Evolutionary conservation across 2,888 invertebrate genomes (phyloP).

Genomic region (Aquatica leii): DNA sequence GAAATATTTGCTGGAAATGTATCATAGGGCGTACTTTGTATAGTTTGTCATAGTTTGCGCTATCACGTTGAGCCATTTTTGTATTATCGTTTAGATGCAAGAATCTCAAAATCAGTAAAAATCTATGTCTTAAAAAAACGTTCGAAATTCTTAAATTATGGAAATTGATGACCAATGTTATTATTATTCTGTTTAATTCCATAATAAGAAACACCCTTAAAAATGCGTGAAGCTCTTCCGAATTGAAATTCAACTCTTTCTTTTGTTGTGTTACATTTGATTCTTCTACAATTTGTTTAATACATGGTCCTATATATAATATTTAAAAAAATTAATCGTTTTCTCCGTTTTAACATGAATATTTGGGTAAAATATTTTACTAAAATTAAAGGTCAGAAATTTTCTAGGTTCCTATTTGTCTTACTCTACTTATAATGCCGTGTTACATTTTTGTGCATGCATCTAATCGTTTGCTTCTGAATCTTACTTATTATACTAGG

Average conservation of each 20-base stretch:
- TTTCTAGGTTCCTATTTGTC: too few species aligned
- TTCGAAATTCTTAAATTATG: constrained; percentile 4
- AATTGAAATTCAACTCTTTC: background rate
- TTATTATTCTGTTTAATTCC: constrained; percentile 1
- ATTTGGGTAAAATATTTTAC: background rate
- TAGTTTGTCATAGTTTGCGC: too few species aligned
- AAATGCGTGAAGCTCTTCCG: constrained; percentile 4
- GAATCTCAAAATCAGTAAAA: too few species aligned
- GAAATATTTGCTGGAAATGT: background rate
- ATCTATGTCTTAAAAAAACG: constrained; percentile 1
- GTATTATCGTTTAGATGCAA: too few species aligned
- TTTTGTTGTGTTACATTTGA: constrained; percentile 9
- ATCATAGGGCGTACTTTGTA: constrained; percentile 11
- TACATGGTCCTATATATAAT: background rate
- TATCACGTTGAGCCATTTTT: too few species aligned
- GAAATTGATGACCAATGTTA: constrained; percentile 7
- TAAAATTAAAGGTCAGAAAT: too few species aligned
- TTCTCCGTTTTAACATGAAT: too few species aligned
- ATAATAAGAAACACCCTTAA: constrained; percentile 6
- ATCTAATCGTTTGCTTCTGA: too few species aligned
- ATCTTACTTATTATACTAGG: too few species aligned
- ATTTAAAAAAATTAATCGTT: too few species aligned
- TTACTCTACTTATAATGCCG: too few species aligned
- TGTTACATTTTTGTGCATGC: too few species aligned
- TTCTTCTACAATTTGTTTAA: constrained; percentile 4